Percentiles rank a stretch among this genome's conserved stretches.
Conservation (phyloP, 1,140 invertebrate genomes). For the Mactra quadrangularis region DNA sequence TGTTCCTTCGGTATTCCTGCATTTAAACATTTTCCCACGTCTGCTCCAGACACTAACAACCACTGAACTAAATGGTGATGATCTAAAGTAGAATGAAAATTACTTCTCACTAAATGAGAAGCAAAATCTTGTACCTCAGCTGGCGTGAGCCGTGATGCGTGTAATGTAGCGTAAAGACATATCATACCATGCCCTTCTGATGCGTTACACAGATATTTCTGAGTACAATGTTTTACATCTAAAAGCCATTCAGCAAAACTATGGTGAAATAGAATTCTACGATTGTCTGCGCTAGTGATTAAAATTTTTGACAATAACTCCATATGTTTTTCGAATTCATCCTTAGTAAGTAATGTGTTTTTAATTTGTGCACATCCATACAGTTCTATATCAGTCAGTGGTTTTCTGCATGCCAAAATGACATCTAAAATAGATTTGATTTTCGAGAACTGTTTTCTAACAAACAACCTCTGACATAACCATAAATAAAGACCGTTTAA, state of each 20-base stretch:
- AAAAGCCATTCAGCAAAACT: slow-evolving; percentile 97
- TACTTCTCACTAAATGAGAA: slow-evolving; percentile 85
- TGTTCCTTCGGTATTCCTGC: slow-evolving; percentile 79
- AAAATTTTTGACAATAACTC: slow-evolving; percentile 90
- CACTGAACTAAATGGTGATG: slow-evolving; percentile 84
- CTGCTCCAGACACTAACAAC: slow-evolving; percentile 77
- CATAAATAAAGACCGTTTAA: slow-evolving; percentile 97
- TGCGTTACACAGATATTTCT: slow-evolving; percentile 95
- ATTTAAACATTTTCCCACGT: slow-evolving; percentile 78
- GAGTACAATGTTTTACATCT: slow-evolving; percentile 98
- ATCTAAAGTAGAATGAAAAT: slow-evolving; percentile 81
- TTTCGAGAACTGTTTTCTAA: slow-evolving; percentile 88
- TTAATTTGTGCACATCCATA: slow-evolving; percentile 92
- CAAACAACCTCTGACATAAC: slow-evolving; percentile 95
- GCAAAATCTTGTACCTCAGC: slow-evolving; percentile 86
- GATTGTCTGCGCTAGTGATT: slow-evolving; percentile 84
- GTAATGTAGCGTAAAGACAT: slow-evolving; percentile 91
- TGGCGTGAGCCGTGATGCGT: slow-evolving; percentile 85
- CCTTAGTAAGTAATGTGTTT: slow-evolving; percentile 90
- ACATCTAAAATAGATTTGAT: slow-evolving; percentile 93
- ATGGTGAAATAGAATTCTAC: slow-evolving; percentile 90
- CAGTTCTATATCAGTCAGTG: slow-evolving; percentile 91
- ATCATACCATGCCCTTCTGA: slow-evolving; percentile 95
- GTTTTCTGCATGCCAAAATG: slow-evolving; percentile 92
- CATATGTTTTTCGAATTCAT: slow-evolving; percentile 93